A percentile compares a stretch with the other conserved stretches of the same genome.
Conservation (phyloP, 2,888 invertebrate species). For the Empis livida region DNA sequence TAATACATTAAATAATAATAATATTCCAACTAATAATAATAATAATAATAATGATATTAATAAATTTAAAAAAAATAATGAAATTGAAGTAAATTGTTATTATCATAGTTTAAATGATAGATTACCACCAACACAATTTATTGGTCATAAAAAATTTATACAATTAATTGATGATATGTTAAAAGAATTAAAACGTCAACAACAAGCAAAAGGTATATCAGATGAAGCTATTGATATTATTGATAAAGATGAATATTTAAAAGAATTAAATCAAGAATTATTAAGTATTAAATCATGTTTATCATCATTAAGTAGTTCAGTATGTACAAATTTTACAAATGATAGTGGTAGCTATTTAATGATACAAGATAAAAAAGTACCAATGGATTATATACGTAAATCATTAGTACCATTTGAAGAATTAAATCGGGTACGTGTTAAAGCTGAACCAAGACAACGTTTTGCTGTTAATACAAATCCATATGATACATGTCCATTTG, state of each 20-base stretch:
- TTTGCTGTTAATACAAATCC: conserved; percentile 26
- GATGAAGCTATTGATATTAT: not conserved
- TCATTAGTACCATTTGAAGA: conserved; percentile 32
- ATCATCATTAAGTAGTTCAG: conserved; percentile 28
- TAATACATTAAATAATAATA: conserved; percentile 4
- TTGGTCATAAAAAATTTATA: not conserved
- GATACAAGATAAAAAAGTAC: conserved; percentile 28
- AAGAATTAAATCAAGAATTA: conserved; percentile 27
- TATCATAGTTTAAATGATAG: not conserved
- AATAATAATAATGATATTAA: not conserved
- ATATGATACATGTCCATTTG: conserved; percentile 26
- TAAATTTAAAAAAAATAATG: conserved; percentile 15
- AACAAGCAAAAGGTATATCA: not conserved
- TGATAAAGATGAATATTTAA: conserved; percentile 15
- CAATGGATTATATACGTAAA: conserved; percentile 30
- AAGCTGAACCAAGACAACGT: conserved; percentile 21
- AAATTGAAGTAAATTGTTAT: not conserved
- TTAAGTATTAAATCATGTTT: conserved; percentile 31
- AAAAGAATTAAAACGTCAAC: not conserved
- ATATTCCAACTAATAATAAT: too few relatives aligned
- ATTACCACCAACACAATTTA: not conserved
- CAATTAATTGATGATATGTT: not conserved
- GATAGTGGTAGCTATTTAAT: conserved; percentile 33
- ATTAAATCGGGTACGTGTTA: conserved; percentile 26
- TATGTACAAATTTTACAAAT: conserved; percentile 30